These are phyloP conservation scores for Aphelenchoides avenae DNA, from an alignment of 1,140 invertebrate species.

Conservation along the genomic window DNA sequence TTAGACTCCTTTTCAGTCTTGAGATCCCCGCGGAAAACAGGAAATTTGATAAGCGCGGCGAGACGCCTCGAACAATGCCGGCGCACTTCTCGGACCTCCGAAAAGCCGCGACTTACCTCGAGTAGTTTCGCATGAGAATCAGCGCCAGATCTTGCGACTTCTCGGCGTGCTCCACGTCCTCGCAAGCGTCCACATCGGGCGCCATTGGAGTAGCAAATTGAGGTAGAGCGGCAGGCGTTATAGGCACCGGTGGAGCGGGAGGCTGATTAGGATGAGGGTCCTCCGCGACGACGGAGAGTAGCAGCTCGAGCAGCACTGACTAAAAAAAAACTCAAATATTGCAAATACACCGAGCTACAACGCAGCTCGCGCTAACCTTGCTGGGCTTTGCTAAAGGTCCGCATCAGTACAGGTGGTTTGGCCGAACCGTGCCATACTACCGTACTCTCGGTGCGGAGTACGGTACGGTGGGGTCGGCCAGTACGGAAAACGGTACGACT, in stretches of 20 bases:
- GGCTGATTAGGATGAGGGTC: not conserved
- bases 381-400: no score
- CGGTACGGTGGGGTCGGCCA: no score
- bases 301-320: constrained; percentile 44
- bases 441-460: no score
- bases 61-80: not conserved
- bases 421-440: no score
- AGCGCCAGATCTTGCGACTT: constrained; percentile 52
- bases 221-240: constrained; percentile 6
- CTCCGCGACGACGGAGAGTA: constrained; percentile 25
- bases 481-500: no score
- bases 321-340: constrained; percentile 37
- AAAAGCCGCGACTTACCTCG: constrained; percentile 32
- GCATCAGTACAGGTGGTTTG: no score
- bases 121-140: constrained; percentile 54
- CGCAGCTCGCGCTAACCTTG: no score
- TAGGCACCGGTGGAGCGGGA: not conserved
- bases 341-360: not conserved
- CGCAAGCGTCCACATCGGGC: constrained; percentile 19
- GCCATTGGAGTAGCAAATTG: constrained; percentile 10
- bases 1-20: not conserved
- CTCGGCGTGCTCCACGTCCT: constrained; percentile 28
- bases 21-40: not conserved
- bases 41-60: not conserved
- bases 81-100: not conserved